A percentile compares a stretch with the other conserved stretches of the same genome.
Evolutionary conservation across 1,140 invertebrate species (phyloP).

Genomic region (Babylonia areolata): DNA sequence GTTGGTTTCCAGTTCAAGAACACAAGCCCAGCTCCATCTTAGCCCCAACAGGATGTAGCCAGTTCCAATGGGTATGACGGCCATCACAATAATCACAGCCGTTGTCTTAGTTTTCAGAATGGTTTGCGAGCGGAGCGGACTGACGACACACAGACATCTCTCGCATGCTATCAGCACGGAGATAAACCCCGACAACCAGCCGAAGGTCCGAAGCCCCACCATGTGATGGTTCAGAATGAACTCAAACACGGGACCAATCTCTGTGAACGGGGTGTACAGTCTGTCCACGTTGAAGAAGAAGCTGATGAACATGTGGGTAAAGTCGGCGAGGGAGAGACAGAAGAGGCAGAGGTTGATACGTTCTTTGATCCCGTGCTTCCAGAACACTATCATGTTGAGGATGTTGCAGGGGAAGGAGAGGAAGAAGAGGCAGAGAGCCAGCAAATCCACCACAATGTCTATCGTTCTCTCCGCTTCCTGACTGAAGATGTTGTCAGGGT

Average conservation of each 20-base stretch:
- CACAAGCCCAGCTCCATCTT: neutral
- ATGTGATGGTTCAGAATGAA: neutral
- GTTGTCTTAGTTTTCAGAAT: constrained; percentile 18
- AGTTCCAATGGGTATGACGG: neutral
- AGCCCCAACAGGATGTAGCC: neutral
- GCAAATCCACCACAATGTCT: neutral
- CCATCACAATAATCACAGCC: neutral
- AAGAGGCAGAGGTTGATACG: constrained; percentile 11
- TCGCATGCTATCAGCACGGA: neutral
- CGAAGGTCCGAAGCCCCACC: neutral
- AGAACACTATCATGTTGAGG: constrained; percentile 7
- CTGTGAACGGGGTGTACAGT: neutral
- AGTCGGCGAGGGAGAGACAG: neutral
- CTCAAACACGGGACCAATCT: neutral
- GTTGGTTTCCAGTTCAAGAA: neutral
- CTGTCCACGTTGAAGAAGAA: neutral
- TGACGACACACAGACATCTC: constrained; percentile 12
- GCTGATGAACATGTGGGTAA: neutral
- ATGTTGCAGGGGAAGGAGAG: constrained; percentile 4
- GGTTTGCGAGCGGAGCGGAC: neutral
- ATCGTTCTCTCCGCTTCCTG: neutral
- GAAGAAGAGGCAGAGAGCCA: neutral
- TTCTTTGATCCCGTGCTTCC: neutral
- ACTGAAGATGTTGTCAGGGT: neutral
- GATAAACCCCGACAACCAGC: neutral